Evolutionary conservation across 1,140 invertebrate species (phyloP), one percentile per base, ranked within the genome.

Genomic region (Drosophila persimilis): DNA sequence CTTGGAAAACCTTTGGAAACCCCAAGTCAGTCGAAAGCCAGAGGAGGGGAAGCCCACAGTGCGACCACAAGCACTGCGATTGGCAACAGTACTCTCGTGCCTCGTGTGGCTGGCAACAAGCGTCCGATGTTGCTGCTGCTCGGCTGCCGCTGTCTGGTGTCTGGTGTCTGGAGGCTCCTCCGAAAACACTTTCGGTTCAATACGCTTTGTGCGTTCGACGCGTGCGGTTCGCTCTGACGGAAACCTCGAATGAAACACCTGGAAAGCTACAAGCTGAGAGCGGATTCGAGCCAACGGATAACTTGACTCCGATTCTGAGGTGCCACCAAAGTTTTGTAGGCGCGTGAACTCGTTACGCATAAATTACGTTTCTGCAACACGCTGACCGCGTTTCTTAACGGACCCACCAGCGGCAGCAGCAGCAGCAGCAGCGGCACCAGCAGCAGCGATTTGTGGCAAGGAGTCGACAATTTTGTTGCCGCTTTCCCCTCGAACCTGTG

Each of bases 141-240:
- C 35, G 47, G 35, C 13, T 58, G 62, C 22, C 29, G 44, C 29
- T 20, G 20, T 20, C 20, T 20, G 20, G 1, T 20, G 20, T 20
- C 20, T 20, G 20, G 20, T 20, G 54, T 20, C 62, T 63, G 53
- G 81, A 74, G 77, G 65, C 78, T 88, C 83, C 78, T 88, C 83
- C 58, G 60, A 83, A 81, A 69, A 81, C 60, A 74, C 58, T 88
- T 73, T 66, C 62, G 76, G 46, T 85, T 90, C 88, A 90, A 88
- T 90, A 75, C 80, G 80, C 80, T 90, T 90, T 90, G 89, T 90
- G 89, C 89, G 89, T 90, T 90, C 83, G 77, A 81, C 77, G 77
- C 71, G 89, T 89, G 74, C 83, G 83, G 89, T 89, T 88, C 48
- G 60, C 46, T 63, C 69, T 46, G 57, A 63, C 77, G 72, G 63